Base-by-base conservation (phyloP, 2,113 vertebrate species). In the Alces alces region DNA sequence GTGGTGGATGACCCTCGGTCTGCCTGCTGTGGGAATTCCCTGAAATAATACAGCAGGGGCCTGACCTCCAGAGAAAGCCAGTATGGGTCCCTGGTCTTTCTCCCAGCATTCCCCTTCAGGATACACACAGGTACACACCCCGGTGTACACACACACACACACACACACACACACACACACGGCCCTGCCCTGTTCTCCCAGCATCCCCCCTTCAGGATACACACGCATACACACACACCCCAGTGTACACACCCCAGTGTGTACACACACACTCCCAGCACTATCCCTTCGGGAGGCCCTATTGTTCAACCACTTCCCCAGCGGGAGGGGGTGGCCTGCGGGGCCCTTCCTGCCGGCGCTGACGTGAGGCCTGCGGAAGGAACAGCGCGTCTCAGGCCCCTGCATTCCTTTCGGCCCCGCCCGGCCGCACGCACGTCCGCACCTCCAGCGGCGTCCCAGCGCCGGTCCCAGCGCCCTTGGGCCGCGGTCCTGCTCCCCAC, bases 231-330 rank as follows among this genome's bases (percentile, higher is more conserved):
- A 64, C 54, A 45, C 36, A 45, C 60, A 30, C 36, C 66, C 30
- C 76, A 76, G 21, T 73, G 33, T 28, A 78, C 6, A 2, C 73
- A 28, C 55, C 3, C 39, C 13, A 28, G 25, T 16, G 13, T 9
- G 27, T 14, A 45, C 39, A 52, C 39, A 86, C 57, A 47, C 83
- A 76, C 19, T 58, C 6, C 73, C 2, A 13, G 2, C 33, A 9
- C 27, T 16, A 54, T 45, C 76, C 45, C 78, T 55, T 30, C 0
- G 45, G 36, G 96, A 23, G 25, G 61, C 92, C 61, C 96, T 43
- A 98, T 97, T 97, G 97, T 97, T 97, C 36, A 1, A 45, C 86
- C 54, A 88, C 91, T 98, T 97, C 96, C 96, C 94, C 57, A 33
- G 92, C 36, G 15, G 6, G 30, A 84, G 45, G 9, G 30, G 55